These are phyloP conservation scores for Hipposideros armiger DNA, from an alignment of 2,113 vertebrate genomes.

Conservation along the genomic window DNA sequence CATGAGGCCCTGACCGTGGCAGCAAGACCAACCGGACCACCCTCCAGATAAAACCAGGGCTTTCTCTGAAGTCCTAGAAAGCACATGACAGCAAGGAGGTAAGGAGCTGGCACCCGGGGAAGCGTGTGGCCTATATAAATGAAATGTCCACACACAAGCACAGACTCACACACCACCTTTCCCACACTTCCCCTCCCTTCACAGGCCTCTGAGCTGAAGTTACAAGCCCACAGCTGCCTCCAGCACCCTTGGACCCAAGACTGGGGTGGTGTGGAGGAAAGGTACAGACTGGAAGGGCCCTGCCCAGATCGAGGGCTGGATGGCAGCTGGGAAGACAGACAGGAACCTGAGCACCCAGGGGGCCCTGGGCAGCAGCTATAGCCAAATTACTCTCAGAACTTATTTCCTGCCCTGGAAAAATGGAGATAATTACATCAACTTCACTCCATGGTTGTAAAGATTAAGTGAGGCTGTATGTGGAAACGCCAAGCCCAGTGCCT, in stretches of 20 bases:
- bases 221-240: background rate
- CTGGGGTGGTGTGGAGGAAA: background rate
- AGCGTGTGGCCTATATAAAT: background rate
- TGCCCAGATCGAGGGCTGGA: background rate
- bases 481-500: no score
- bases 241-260: background rate
- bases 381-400: background rate
- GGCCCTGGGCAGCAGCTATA: accelerated
- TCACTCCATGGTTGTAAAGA: background rate
- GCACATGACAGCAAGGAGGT: background rate
- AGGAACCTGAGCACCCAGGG: no score
- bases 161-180: background rate
- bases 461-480: accelerated
- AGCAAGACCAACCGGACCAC: background rate
- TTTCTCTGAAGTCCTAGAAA: background rate
- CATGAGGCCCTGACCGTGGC: background rate
- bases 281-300: background rate
- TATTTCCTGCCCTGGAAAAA: background rate
- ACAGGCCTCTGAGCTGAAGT: background rate
- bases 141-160: accelerated
- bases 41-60: background rate
- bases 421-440: background rate
- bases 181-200: background rate
- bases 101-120: background rate
- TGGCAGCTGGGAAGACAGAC: background rate